Conservation (phyloP, 2,797 vertebrate species). For the Platyrinchus mystaceus region DNA sequence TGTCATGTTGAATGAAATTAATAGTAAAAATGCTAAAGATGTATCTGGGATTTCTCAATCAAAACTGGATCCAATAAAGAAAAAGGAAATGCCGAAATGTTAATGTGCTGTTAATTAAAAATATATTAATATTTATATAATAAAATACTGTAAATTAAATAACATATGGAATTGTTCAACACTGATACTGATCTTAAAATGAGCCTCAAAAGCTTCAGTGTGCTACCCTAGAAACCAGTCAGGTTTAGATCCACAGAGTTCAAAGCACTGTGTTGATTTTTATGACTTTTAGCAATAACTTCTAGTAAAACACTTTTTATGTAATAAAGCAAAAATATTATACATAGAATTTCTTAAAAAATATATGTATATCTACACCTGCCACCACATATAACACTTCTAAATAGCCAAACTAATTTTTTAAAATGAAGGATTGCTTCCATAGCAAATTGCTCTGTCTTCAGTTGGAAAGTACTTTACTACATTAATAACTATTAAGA, state of each 20-base stretch:
- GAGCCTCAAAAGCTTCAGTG: background rate
- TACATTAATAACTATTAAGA: background rate
- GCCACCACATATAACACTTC: background rate
- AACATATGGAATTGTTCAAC: background rate
- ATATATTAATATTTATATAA: background rate
- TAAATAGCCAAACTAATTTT: background rate
- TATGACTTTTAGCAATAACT: background rate
- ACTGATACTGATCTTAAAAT: background rate
- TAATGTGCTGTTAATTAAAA: background rate
- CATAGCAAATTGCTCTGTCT: background rate
- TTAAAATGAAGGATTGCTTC: background rate
- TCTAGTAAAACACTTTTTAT: background rate
- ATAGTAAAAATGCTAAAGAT: background rate
- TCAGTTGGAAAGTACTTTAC: background rate
- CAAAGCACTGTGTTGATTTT: background rate
- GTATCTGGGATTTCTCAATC: background rate
- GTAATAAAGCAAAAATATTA: background rate
- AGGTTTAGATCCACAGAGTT: background rate
- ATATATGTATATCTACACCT: background rate
- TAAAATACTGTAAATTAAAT: background rate
- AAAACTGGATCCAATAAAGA: background rate
- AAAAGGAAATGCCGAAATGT: background rate
- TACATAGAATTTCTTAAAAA: background rate
- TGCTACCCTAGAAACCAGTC: background rate
- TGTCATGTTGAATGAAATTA: background rate